phyloP scores from a whole-genome alignment of 2,797 vertebrate genomes.

The Myripristis jacobus region DNA sequence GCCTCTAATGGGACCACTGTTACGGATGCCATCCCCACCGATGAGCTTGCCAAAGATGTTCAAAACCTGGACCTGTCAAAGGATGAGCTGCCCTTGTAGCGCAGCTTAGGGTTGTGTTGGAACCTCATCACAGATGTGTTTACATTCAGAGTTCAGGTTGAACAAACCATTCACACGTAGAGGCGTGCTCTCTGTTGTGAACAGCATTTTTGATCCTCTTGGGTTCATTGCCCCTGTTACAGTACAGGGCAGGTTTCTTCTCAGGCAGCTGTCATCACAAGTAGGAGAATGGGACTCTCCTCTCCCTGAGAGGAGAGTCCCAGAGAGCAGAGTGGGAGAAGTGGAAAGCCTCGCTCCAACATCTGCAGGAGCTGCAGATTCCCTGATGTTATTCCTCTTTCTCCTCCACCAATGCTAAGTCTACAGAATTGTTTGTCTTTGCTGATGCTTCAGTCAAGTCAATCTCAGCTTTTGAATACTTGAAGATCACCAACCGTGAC shows the following conservation, averaged over 20 bases:
- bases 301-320: background rate
- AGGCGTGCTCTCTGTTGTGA: slow-evolving; percentile 13
- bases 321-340: background rate
- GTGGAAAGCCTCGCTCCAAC: background rate
- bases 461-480: no score
- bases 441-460: background rate
- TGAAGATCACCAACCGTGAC: background rate
- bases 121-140: background rate
- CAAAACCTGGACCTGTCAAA: no score
- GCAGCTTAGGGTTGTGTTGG: slow-evolving; percentile 5
- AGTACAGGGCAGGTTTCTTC: background rate
- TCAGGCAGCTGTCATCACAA: background rate
- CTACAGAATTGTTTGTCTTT: background rate
- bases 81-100: no score
- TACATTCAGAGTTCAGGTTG: background rate
- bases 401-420: background rate
- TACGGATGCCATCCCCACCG: no score
- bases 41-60: no score
- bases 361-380: background rate
- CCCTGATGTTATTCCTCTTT: background rate
- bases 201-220: background rate
- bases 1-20: background rate
- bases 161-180: background rate
- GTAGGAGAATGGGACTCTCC: background rate
- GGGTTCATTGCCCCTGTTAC: background rate